A percentile compares a stretch with the other conserved stretches of the same genome.
Evolutionary conservation across 2,113 vertebrate species (phyloP).

Genomic region (Leptosomus discolor): DNA sequence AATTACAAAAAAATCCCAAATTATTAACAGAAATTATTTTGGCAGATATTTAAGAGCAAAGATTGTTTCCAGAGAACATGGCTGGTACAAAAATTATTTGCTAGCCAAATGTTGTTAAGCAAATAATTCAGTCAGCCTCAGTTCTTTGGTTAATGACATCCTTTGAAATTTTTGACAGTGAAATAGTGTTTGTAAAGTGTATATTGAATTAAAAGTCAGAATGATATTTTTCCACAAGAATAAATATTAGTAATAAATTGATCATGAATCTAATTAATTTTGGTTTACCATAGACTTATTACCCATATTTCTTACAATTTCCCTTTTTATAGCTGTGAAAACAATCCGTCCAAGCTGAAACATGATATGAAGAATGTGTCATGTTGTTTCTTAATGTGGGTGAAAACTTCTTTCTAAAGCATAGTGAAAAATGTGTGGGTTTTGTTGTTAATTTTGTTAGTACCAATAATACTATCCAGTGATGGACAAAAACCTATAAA

Average conservation of each 20-base stretch:
- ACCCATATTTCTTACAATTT: neutral
- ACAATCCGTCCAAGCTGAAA: neutral
- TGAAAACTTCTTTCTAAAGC: neutral
- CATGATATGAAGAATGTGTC: neutral
- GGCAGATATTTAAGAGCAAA: neutral
- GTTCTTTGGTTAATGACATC: neutral
- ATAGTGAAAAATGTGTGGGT: neutral
- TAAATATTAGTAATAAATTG: neutral
- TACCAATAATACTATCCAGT: neutral
- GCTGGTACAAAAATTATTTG: slow-evolving; percentile 13
- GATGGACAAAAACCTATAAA: neutral
- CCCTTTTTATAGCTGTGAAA: neutral
- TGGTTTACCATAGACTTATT: neutral
- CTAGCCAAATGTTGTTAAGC: neutral
- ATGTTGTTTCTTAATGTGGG: neutral
- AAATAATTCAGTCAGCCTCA: neutral
- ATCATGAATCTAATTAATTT: neutral
- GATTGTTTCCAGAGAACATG: neutral
- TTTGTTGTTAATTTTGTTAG: slow-evolving; percentile 28
- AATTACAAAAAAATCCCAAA: neutral
- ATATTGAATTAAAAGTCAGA: neutral
- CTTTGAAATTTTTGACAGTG: neutral
- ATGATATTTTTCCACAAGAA: neutral
- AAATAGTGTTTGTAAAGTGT: neutral
- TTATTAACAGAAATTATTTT: neutral